Base-by-base conservation (phyloP, 2,888 invertebrate genomes). In the Drosophila tanythrix region DNA sequence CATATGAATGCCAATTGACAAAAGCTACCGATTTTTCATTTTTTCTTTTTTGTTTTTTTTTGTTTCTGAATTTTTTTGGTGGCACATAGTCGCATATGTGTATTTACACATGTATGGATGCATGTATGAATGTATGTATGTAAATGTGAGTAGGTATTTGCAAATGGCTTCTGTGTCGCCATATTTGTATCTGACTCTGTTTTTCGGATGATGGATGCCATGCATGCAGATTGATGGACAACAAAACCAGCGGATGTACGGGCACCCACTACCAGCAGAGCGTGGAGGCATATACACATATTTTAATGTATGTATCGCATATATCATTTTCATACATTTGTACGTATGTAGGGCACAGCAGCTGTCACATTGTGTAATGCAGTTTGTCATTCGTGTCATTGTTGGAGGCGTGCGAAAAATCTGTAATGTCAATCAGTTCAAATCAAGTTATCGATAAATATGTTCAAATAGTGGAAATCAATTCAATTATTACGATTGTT, bases 131-230 rank as follows among this genome's bases (percentile, higher is more conserved):
- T 40, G 29, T 64, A 33, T 62, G 62, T 50, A 27, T 63, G 51
- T 55, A 36, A 40, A 46, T 63, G 27, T 36, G 33, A 63, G 55
- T 61, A 66, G 55, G 72, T 83, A 82, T 83, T 88, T 83, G 86
- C 86, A 86, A 88, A 86, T 88, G 88, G 83, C 62, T 77, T 69
- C 75, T 70, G 70, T 65, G 78, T 72, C 81, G 69, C 74, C 84
- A 89, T 87, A 83, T 83, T 87, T 84, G 88, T 83, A 88, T 81
- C 78, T 88, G 83, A 77, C 77, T 77, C 74, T 53, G 70, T 82
- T 83, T 76, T 78, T 72, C 56, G 73, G 56, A 79, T 87, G 85
- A 89, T 87, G 77, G 71, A 89, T 85, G 85, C 78, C 53, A 21
- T 50, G 57, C 63, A 81, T 79, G 84, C 76, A 88, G 88, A 85